Percentiles rank a stretch among this genome's conserved stretches.
Conservation (phyloP, 2,888 invertebrate species). For the Linnaemya tessellans region DNA sequence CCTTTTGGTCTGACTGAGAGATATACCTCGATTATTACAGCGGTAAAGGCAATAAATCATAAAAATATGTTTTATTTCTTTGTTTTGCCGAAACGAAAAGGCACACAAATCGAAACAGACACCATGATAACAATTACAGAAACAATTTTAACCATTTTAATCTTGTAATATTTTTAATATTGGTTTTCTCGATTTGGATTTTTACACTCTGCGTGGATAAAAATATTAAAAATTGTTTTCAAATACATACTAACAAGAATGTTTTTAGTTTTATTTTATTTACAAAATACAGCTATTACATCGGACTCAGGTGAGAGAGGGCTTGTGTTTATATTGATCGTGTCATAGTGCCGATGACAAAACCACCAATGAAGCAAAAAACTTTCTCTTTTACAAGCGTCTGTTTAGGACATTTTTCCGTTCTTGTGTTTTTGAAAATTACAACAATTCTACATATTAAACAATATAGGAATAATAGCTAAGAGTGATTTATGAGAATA, state of each 20-base stretch:
- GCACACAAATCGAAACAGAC: constrained; percentile 8
- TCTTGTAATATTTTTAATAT: constrained; percentile 5
- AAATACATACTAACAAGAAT: constrained; percentile 26
- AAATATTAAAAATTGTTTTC: constrained; percentile 70
- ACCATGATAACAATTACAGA: constrained; percentile 38
- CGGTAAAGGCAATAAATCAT: constrained; percentile 81
- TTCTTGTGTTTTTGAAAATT: constrained; percentile 13
- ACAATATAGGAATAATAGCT: constrained; percentile 23
- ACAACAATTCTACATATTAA: constrained; percentile 20
- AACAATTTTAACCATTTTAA: constrained; percentile 12
- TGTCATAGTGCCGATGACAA: constrained; percentile 79
- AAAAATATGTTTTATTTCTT: constrained; percentile 77
- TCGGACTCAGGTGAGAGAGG: constrained; percentile 44
- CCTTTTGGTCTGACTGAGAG: constrained; percentile 33
- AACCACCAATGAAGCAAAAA: constrained; percentile 78
- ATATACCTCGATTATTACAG: constrained; percentile 77
- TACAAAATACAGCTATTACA: constrained; percentile 13
- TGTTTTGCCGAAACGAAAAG: constrained; percentile 56
- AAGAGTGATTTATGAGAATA: constrained; percentile 51
- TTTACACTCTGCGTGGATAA: constrained; percentile 79
- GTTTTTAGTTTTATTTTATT: not conserved
- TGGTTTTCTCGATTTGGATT: constrained; percentile 73
- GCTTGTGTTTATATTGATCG: constrained; percentile 75
- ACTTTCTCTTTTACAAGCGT: constrained; percentile 78
- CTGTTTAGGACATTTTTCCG: constrained; percentile 4